Evolutionary conservation across 2,888 invertebrate species (phyloP).

Genomic region (Pediacus dermestoides): DNA sequence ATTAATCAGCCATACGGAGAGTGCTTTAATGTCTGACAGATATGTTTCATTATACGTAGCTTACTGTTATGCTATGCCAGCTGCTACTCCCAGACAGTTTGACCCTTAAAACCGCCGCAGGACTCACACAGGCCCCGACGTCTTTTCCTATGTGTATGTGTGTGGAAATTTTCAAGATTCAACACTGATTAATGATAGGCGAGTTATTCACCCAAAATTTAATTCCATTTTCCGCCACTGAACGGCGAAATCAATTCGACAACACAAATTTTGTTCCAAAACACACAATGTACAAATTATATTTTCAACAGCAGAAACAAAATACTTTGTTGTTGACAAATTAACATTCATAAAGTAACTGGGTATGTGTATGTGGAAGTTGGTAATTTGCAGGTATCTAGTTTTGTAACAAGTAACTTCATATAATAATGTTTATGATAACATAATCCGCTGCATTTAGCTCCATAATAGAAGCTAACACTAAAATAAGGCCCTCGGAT

Average conservation of each 20-base stretch:
- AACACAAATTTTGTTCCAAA: too few species aligned
- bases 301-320: too few species aligned
- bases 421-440: conserved; percentile 36
- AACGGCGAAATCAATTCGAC: too few species aligned
- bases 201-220: too few species aligned
- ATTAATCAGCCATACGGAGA: conserved; percentile 20
- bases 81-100: conserved; percentile 19
- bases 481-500: conserved; percentile 1
- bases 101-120: conserved; percentile 17
- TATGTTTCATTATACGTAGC: conserved; percentile 5
- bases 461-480: conserved; percentile 32
- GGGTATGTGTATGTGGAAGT: too few species aligned
- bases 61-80: conserved; percentile 11
- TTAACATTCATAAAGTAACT: too few species aligned
- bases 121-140: conserved; percentile 12
- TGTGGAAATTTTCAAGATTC: neutral
- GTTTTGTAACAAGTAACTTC: conserved; percentile 33
- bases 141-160: conserved; percentile 9
- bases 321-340: too few species aligned
- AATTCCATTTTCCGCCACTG: too few species aligned
- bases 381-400: too few species aligned
- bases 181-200: neutral
- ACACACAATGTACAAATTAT: too few species aligned
- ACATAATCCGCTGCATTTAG: conserved; percentile 35
- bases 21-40: conserved; percentile 17